phyloP scores from a whole-genome alignment of 2,797 vertebrate genomes.

The Ataeniobius toweri region DNA sequence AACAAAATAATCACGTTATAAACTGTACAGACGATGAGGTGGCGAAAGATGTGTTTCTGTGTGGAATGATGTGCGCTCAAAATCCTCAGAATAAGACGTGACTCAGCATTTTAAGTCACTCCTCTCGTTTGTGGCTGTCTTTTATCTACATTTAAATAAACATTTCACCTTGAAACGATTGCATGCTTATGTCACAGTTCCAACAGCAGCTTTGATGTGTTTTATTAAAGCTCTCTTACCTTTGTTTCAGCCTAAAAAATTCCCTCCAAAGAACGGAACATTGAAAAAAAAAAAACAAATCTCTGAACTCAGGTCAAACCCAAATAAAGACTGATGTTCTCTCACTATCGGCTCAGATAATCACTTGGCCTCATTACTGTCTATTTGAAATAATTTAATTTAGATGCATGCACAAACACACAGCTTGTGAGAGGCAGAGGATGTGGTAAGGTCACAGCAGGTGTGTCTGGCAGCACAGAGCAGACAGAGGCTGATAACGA shows the following conservation, averaged over 20 bases:
- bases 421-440: background rate
- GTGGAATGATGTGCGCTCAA: background rate
- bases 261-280: background rate
- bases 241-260: background rate
- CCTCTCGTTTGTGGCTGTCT: slow-evolving; percentile 3
- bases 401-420: slow-evolving; percentile 9
- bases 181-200: slow-evolving; percentile 6
- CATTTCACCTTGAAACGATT: slow-evolving; percentile 7
- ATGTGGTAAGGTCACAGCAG: slow-evolving; percentile 43
- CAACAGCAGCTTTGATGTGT: background rate
- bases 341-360: slow-evolving; percentile 45
- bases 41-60: background rate
- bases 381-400: slow-evolving; percentile 11
- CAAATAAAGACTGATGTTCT: slow-evolving; percentile 29
- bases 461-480: slow-evolving; percentile 31
- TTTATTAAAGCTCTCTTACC: background rate
- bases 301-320: slow-evolving; percentile 29
- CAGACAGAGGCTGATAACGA: slow-evolving; percentile 51
- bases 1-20: slow-evolving; percentile 6
- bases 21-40: background rate
- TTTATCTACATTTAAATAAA: slow-evolving; percentile 13
- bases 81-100: slow-evolving; percentile 10
- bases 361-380: slow-evolving; percentile 43
- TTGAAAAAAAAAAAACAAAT: background rate
- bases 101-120: background rate